Conservation (phyloP, 2,797 vertebrate genomes). For the Lacerta agilis region DNA sequence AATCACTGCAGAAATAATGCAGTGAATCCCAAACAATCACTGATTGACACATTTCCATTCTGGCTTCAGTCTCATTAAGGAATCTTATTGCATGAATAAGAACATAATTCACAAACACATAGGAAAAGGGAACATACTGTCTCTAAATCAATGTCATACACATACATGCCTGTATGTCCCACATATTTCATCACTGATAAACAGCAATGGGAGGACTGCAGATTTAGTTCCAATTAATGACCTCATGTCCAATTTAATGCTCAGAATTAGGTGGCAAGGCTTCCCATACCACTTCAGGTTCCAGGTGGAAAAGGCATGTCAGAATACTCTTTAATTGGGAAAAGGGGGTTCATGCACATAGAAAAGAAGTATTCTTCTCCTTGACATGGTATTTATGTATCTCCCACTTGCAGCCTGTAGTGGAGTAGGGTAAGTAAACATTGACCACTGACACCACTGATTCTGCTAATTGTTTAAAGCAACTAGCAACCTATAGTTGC, state of each 20-base stretch:
- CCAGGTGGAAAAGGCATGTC: not conserved
- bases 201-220: not conserved
- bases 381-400: not conserved
- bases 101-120: not conserved
- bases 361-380: not conserved
- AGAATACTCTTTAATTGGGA: not conserved
- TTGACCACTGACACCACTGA: too few relatives aligned
- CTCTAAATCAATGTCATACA: not conserved
- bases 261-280: not conserved
- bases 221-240: not conserved
- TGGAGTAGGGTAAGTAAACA: not conserved
- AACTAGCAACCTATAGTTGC: not conserved
- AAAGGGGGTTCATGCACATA: too few relatives aligned
- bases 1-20: slow-evolving; percentile 37
- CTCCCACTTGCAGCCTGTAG: not conserved
- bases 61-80: not conserved
- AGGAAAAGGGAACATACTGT: not conserved
- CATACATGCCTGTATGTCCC: not conserved
- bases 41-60: not conserved
- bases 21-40: slow-evolving; percentile 40
- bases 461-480: too few relatives aligned
- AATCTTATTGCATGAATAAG: not conserved
- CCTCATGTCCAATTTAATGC: not conserved
- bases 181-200: rapidly evolving
- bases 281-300: not conserved